phyloP scores from a whole-genome alignment of 2,888 invertebrate species.

The Aphodius granarius region DNA sequence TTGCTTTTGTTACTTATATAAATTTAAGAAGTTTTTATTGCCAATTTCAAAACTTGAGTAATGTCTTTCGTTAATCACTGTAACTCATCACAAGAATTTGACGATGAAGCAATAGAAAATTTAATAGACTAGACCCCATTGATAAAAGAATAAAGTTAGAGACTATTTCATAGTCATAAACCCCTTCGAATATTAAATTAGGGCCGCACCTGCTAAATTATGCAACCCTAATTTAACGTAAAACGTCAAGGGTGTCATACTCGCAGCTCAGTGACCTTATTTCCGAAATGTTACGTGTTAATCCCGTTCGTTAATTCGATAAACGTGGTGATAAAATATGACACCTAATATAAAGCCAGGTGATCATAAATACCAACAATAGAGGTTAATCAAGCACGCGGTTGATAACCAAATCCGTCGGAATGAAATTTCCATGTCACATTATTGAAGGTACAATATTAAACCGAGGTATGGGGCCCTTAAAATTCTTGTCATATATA shows the following conservation, averaged over 20 bases:
- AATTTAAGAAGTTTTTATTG: too few relatives aligned
- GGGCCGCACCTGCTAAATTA: neutral
- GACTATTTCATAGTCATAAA: neutral
- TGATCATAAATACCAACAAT: neutral
- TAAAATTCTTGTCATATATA: too few relatives aligned
- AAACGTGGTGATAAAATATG: neutral
- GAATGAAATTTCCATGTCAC: neutral
- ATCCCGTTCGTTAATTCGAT: neutral
- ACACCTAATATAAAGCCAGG: neutral
- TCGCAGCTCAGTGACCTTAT: neutral
- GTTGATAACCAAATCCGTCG: neutral
- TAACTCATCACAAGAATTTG: too few relatives aligned
- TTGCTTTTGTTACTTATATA: too few relatives aligned
- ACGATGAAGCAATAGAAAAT: neutral
- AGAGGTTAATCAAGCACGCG: neutral
- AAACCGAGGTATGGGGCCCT: neutral
- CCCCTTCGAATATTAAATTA: neutral
- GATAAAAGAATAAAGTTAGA: neutral
- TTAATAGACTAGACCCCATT: neutral
- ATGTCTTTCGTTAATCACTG: too few relatives aligned
- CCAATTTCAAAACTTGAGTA: too few relatives aligned
- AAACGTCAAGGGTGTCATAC: neutral
- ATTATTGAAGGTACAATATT: neutral
- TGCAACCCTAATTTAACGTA: neutral
- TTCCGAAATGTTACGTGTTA: neutral